A percentile compares a stretch with the other conserved stretches of the same genome.
These are phyloP conservation scores for Lathronympha strigana DNA, from an alignment of 2,888 invertebrate genomes.

Conservation along the genomic window DNA sequence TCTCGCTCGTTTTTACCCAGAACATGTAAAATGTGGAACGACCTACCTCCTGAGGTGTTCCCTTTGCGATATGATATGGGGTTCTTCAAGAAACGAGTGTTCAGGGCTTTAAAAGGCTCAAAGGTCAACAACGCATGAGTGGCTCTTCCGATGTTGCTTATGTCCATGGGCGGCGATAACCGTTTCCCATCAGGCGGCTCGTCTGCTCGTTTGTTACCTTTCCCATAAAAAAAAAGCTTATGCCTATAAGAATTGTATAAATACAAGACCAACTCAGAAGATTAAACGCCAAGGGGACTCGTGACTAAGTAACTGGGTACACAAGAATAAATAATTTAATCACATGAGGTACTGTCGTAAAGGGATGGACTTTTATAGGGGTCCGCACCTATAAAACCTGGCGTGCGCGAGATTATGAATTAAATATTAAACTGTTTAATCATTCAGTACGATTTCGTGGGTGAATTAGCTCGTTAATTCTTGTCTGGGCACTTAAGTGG, in stretches of 20 bases:
- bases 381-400: constrained; percentile 57
- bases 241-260: background rate
- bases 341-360: constrained; percentile 54
- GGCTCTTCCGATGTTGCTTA: too few species aligned
- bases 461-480: constrained; percentile 21
- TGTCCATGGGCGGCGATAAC: too few species aligned
- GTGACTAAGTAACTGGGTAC: constrained; percentile 32
- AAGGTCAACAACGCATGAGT: too few species aligned
- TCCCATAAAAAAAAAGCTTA: background rate
- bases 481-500: background rate
- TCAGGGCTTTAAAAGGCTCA: too few species aligned
- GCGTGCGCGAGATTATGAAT: constrained; percentile 59
- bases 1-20: too few species aligned
- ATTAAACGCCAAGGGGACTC: constrained; percentile 7
- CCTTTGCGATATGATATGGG: too few species aligned
- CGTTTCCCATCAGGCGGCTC: too few species aligned
- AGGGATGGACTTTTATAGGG: constrained; percentile 61
- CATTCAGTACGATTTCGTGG: constrained; percentile 38
- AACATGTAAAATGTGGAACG: too few species aligned
- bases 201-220: too few species aligned
- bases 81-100: too few species aligned
- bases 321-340: constrained; percentile 43
- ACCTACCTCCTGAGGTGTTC: too few species aligned
- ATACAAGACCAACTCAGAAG: background rate
- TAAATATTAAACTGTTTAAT: constrained; percentile 64